Evolutionary conservation across 2,113 vertebrate species (phyloP), one percentile per base, ranked within the genome.

Genomic region (Hippopotamus amphibius): DNA sequence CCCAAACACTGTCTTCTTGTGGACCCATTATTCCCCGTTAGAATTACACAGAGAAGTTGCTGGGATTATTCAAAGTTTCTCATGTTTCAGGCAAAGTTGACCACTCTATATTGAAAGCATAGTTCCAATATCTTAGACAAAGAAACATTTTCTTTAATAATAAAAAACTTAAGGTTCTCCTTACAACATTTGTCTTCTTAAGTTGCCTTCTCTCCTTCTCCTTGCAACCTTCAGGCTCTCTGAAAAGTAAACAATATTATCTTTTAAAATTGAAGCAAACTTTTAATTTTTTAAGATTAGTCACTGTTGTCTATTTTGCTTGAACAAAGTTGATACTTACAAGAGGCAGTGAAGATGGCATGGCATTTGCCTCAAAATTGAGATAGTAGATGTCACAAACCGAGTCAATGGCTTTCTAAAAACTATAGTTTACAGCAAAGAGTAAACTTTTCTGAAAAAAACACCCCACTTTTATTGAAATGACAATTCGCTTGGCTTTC

Each of bases 291-390:
- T 97, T 61, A 89, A 46, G 1, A 77, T 93, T 86, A 74, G 69
- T 92, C 97, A 80, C 69, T 79, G 28, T 88, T 94, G 80, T 97
- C 77, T 97, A 19, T 65, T 81, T 61, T 74, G 57, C 86, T 88
- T 90, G 96, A 97, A 91, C 33, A 77, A 93, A 82, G 80, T 80
- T 85, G n/a, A 94, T 97, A 87, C 55, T 82, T 96, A 86, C 43
- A 46, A 69, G 72, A 95, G 69, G 53, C 22, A 74, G 50, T 50
- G 69, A 74, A 90, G 17, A 33, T 68, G 50, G 17, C 43, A 57
- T 81, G 16, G 63, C 87, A 65, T 96, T 72, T 93, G 33, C 71
- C 71, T 93, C 76, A 43, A 88, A 37, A 71, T 41, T 93, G 68
- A 87, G 28, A 66, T 72, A 41, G 72, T 46, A 12, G 24, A 14